Base-by-base conservation (phyloP, 2,113 vertebrate genomes). In the Edolisoma coerulescens region DNA sequence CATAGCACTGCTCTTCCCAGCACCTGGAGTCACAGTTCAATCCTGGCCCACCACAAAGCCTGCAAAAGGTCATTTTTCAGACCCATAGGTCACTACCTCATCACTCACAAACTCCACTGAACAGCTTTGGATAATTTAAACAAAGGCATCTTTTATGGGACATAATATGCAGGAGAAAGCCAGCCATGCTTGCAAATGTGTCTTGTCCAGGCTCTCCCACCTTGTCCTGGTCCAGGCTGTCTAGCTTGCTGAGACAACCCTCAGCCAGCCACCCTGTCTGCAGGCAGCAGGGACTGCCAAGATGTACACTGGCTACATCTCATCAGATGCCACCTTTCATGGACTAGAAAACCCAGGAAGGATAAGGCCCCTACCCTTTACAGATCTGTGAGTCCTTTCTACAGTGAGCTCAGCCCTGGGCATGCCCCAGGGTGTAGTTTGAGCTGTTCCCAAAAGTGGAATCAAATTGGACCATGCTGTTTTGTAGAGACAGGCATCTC, bases 281-380 rank as follows among this genome's bases (percentile, higher is more conserved):
- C 30, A 63, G 61, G 27, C 53, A 94, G 44, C 42, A 56, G 15
- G 11, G 11, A 21, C 17, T 73, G 64, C 50, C 32, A 70, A 24
- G 7, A 5, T 1, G 2, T 21, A 33, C 13, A 19, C 15, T 1
- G 1, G 24, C 30, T 39, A 8, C 0, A 1, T 64, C 19, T 19
- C 21, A 24, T 47, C 30, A 28, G 47, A 39, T 75, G 35, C 6
- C 60, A 32, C 19, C 26, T 32, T 73, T 35, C 6, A 19, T 2
- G 7, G 53, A 37, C 32, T 47, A 57, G n/a, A 65, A 94, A 91
- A 57, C 9, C 10, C 8, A 19, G 37, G 20, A 84, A 59, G 41
- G 9, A 7, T 57, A 44, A 53, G 69, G 8, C 9, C 16, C 9
- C 6, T 32, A 41, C 0, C 4, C 4, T 6, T 74, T 14, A 49